Conservation (phyloP, 2,888 invertebrate species). For the Globia sparganii region DNA sequence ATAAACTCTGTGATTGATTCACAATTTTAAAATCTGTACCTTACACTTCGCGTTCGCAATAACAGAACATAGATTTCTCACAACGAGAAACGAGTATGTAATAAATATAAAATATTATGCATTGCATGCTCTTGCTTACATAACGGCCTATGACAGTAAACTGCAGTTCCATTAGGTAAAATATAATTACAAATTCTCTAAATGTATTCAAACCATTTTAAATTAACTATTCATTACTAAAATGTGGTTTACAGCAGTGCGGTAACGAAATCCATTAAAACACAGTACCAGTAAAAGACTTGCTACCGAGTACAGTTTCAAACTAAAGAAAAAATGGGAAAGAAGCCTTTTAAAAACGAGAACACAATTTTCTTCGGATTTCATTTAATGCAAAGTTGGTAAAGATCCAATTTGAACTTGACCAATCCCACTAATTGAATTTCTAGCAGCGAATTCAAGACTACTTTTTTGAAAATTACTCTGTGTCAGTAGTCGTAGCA, state of each 20-base stretch:
- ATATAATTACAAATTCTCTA: conserved; percentile 14
- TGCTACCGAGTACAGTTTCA: conserved; percentile 27
- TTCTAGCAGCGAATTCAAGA: conserved; percentile 50
- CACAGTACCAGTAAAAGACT: conserved; percentile 22
- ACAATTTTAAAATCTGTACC: not conserved
- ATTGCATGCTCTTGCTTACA: not conserved
- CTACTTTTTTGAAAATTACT: conserved; percentile 54
- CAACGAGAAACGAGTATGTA: not conserved
- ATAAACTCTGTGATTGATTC: not conserved
- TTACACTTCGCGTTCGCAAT: not conserved
- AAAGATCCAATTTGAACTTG: conserved; percentile 66
- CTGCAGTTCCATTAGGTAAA: conserved; percentile 5
- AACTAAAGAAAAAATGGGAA: conserved; percentile 32
- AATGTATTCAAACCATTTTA: conserved; percentile 31
- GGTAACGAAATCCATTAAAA: conserved; percentile 48
- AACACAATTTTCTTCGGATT: conserved; percentile 55
- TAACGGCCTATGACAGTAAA: conserved; percentile 8
- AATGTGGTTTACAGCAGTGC: conserved; percentile 38
- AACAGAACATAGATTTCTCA: not conserved
- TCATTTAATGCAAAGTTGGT: conserved; percentile 55
- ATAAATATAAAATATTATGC: conserved; percentile 8
- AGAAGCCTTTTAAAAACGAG: conserved; percentile 23
- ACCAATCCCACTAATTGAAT: conserved; percentile 63
- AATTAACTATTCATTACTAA: conserved; percentile 45
- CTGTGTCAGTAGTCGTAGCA: conserved; percentile 30